phyloP scores from a whole-genome alignment of 2,797 vertebrate species.

The Coendou prehensilis region DNA sequence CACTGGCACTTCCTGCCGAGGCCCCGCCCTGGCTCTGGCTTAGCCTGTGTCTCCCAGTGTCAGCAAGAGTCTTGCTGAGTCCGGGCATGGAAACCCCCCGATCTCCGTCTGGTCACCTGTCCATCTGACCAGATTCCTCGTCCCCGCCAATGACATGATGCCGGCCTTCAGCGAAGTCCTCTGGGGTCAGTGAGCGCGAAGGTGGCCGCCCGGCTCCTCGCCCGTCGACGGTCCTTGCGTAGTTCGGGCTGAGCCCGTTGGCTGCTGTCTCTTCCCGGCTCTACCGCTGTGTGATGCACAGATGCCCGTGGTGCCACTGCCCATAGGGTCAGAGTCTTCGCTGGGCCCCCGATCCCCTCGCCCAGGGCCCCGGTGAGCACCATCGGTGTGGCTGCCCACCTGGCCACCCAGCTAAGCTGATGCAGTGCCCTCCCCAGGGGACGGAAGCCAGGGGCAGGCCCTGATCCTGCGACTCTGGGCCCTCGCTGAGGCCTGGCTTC shows the following conservation, averaged over 20 bases:
- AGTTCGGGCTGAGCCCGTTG: fast-evolving
- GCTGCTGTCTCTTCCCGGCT: neutral
- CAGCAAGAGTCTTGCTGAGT: too few species aligned
- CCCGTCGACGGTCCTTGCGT: neutral
- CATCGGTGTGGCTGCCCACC: neutral
- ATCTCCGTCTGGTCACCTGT: fast-evolving
- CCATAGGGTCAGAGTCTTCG: neutral
- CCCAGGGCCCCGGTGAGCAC: neutral
- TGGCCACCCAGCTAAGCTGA: neutral
- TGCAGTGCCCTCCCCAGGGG: neutral
- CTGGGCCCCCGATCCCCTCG: neutral
- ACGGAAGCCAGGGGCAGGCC: neutral
- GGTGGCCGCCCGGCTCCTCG: neutral
- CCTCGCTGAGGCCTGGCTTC: neutral
- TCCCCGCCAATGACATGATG: fast-evolving
- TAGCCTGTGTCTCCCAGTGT: neutral
- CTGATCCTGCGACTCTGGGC: too few species aligned
- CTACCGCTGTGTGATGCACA: fast-evolving
- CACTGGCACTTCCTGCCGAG: neutral
- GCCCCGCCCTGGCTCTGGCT: neutral
- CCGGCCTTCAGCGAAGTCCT: neutral
- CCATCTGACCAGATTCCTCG: neutral
- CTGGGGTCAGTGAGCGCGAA: neutral
- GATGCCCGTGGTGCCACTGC: neutral
- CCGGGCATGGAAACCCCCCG: too few species aligned